phyloP scores from a whole-genome alignment of 2,113 vertebrate species.

The Manacus vitellinus region DNA sequence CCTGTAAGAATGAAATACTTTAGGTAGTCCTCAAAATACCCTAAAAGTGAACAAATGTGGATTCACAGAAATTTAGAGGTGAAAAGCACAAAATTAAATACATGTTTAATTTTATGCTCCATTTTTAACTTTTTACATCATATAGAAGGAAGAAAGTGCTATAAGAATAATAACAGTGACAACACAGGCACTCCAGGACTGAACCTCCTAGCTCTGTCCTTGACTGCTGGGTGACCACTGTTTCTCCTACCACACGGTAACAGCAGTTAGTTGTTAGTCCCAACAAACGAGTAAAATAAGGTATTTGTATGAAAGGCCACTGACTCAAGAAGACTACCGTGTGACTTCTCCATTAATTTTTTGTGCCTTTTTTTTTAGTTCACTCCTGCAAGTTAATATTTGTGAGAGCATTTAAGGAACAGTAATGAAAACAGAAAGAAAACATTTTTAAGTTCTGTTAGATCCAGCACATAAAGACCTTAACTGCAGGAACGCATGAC shows the following conservation, averaged over 20 bases:
- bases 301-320: not conserved
- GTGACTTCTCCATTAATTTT: not conserved
- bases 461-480: not conserved
- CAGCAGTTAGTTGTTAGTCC: not conserved
- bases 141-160: not conserved
- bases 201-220: not conserved
- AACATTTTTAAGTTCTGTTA: not conserved
- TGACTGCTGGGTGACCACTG: not conserved
- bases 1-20: conserved; percentile 64
- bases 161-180: not conserved
- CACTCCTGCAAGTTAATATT: not conserved
- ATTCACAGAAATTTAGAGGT: not conserved
- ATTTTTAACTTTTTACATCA: not conserved
- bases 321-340: not conserved
- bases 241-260: not conserved
- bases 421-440: not conserved
- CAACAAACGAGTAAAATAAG: fast-evolving
- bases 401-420: not conserved
- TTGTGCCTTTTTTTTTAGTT: not conserved
- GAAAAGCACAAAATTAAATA: not conserved
- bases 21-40: not conserved
- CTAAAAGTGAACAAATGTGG: not conserved
- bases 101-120: not conserved
- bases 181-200: not conserved
- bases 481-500: not conserved